phyloP scores from a whole-genome alignment of 2,113 vertebrate species.

The Indicator indicator region DNA sequence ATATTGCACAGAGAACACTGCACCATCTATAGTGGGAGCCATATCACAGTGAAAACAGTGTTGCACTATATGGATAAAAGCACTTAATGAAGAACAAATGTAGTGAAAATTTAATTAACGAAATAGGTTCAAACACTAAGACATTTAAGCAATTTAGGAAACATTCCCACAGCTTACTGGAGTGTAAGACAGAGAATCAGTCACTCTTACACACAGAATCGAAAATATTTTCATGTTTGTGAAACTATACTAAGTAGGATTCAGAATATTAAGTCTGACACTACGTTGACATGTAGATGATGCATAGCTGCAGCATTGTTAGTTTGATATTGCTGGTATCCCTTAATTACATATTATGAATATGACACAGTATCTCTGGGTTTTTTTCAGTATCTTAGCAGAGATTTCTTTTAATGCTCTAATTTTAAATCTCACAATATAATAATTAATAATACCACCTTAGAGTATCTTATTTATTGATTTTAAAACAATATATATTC shows the following conservation, averaged over 20 bases:
- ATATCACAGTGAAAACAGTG: not conserved
- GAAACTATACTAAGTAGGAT: not conserved
- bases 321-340: not conserved
- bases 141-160: not conserved
- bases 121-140: not conserved
- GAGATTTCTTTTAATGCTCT: not conserved
- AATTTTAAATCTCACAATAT: not conserved
- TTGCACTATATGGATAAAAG: not conserved
- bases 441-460: not conserved
- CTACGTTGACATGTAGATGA: accelerated
- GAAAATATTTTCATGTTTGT: not conserved
- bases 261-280: not conserved
- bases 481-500: not conserved
- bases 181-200: accelerated
- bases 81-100: not conserved
- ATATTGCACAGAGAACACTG: not conserved
- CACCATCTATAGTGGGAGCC: not conserved
- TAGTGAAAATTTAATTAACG: not conserved
- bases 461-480: not conserved
- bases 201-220: not conserved
- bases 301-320: not conserved
- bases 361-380: accelerated
- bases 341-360: not conserved
- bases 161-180: not conserved
- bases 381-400: not conserved